Evolutionary conservation across 2,888 invertebrate genomes (phyloP).

Genomic region (Napeogenes sylphis): DNA sequence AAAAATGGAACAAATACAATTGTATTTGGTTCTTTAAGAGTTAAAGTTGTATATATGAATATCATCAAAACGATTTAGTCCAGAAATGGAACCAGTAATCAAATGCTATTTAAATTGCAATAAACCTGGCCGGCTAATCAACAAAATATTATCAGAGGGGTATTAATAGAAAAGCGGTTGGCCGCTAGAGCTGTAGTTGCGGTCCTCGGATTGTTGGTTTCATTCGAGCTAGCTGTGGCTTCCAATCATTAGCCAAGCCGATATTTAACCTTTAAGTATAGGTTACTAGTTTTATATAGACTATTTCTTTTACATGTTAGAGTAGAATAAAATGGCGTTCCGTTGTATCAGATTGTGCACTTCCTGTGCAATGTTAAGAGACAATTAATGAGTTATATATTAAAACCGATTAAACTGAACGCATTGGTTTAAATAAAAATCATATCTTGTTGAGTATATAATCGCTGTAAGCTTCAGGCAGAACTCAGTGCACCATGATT

Average conservation of each 20-base stretch:
- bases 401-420: too few species aligned
- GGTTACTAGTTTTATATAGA: background rate
- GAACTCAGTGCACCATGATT: too few species aligned
- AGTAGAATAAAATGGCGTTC: too few species aligned
- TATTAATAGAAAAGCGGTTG: constrained; percentile 31
- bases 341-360: too few species aligned
- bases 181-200: constrained; percentile 25
- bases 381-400: too few species aligned
- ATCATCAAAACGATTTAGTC: too few species aligned
- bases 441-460: too few species aligned
- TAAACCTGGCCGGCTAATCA: constrained; percentile 11
- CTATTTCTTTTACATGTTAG: background rate
- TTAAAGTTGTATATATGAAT: too few species aligned
- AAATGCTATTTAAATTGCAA: background rate
- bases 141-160: constrained; percentile 25
- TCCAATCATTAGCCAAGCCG: constrained; percentile 28
- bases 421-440: too few species aligned
- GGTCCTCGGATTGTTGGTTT: constrained; percentile 30
- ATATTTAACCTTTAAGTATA: constrained; percentile 4
- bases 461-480: too few species aligned
- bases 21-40: too few species aligned
- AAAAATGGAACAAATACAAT: background rate
- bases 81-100: background rate
- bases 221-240: constrained; percentile 26
- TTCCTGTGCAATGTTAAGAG: too few species aligned